A percentile compares a stretch with the other conserved stretches of the same genome.
phyloP scores from a whole-genome alignment of 2,888 invertebrate genomes.

The Portevinia maculata region DNA sequence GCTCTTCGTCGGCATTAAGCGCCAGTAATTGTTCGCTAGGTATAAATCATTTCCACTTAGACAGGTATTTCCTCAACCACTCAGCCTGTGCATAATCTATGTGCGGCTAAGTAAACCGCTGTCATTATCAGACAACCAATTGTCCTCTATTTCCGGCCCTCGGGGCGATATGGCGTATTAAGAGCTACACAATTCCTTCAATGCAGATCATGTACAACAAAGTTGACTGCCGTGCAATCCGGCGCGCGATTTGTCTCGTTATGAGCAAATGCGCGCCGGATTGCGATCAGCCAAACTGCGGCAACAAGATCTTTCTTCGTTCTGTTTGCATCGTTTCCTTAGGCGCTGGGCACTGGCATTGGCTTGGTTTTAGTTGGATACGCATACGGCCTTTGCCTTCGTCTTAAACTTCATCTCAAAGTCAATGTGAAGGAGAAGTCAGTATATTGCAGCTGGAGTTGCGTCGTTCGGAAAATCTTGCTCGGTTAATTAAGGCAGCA shows the following conservation, averaged over 20 bases:
- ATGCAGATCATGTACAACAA: conserved; percentile 28
- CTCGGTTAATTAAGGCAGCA: conserved; percentile 51
- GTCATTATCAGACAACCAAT: conserved; percentile 72
- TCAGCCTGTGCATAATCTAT: conserved; percentile 44
- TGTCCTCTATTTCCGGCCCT: conserved; percentile 71
- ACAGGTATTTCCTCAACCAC: conserved; percentile 51
- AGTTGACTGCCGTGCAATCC: conserved; percentile 16
- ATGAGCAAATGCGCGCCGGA: conserved; percentile 8
- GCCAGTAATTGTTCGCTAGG: conserved; percentile 38
- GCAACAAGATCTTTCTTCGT: conserved; percentile 58
- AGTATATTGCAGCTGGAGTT: conserved; percentile 22
- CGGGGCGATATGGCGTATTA: conserved; percentile 59
- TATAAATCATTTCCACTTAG: conserved; percentile 58
- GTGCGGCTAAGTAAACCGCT: conserved; percentile 47
- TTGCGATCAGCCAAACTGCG: conserved; percentile 8
- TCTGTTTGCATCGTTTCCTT: conserved; percentile 4
- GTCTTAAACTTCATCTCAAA: conserved; percentile 21
- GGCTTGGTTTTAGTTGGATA: no score
- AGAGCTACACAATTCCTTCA: conserved; percentile 32
- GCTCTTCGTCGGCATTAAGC: conserved; percentile 31
- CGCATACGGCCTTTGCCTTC: conserved; percentile 7
- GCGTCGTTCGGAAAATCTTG: conserved; percentile 29
- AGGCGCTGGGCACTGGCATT: conserved; percentile 5
- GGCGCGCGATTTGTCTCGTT: conserved; percentile 38
- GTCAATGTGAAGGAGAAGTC: conserved; percentile 60